Evolutionary conservation across 2,797 vertebrate species (phyloP).

Genomic region (Spatula clypeata): DNA sequence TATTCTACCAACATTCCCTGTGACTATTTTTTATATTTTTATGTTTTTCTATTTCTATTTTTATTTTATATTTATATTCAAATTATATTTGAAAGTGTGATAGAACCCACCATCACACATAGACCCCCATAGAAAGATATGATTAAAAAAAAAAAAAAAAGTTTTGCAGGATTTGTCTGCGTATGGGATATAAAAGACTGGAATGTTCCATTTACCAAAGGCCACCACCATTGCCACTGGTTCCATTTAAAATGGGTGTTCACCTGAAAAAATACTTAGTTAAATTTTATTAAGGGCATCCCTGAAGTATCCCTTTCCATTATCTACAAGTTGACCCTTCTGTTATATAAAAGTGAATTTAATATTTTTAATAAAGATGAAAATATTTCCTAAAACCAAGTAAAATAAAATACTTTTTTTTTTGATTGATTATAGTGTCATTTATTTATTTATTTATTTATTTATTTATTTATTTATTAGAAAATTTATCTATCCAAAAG

Average conservation of each 20-base stretch:
- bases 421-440: accelerated
- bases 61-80: not conserved
- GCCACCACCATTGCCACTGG: accelerated
- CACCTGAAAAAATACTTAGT: accelerated
- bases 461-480: not conserved
- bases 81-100: not conserved
- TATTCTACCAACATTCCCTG: not conserved
- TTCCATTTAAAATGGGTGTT: not conserved
- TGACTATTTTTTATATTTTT: too few relatives aligned
- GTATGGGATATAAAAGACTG: not conserved
- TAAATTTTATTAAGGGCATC: not conserved
- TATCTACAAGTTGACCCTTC: not conserved
- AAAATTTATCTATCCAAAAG: not conserved
- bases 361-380: not conserved
- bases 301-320: not conserved
- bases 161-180: not conserved
- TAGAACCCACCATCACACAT: not conserved
- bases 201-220: not conserved
- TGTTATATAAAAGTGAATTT: not conserved
- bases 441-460: too few relatives aligned
- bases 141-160: accelerated
- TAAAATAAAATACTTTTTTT: not conserved
- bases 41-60: too few relatives aligned
- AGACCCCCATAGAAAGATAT: accelerated
- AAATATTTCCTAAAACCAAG: not conserved